Percentiles rank a stretch among this genome's conserved stretches.
These are phyloP conservation scores for Dipodomys spectabilis DNA, from an alignment of 2,113 vertebrate species.

Conservation along the genomic window DNA sequence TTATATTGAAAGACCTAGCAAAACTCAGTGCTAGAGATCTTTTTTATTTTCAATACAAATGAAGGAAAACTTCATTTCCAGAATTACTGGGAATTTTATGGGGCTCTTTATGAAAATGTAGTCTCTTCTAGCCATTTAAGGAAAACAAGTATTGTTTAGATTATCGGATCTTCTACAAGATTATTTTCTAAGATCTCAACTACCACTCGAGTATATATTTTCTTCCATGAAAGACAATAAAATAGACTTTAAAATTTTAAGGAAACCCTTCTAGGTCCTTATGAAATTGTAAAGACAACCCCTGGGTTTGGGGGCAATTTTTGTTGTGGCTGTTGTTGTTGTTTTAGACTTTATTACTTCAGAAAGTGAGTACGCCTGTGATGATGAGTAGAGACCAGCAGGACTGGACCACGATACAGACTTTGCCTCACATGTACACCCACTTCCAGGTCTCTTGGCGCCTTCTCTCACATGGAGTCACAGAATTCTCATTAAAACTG, in stretches of 20 bases:
- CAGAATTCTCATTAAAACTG: background rate
- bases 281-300: conserved; percentile 1
- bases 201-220: background rate
- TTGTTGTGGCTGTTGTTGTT: background rate
- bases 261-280: background rate
- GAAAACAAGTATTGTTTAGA: background rate
- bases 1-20: background rate
- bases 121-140: background rate
- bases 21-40: background rate
- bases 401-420: too few relatives aligned
- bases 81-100: conserved; percentile 34
- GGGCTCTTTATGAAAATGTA: conserved; percentile 10
- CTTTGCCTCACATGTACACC: too few relatives aligned
- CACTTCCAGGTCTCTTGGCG: background rate
- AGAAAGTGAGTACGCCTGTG: background rate
- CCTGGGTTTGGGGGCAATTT: background rate
- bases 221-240: conserved; percentile 8
- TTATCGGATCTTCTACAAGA: background rate
- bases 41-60: background rate
- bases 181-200: conserved; percentile 20
- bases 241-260: conserved; percentile 31
- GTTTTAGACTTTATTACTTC: background rate
- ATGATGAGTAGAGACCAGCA: background rate
- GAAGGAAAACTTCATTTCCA: conserved; percentile 34
- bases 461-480: background rate